phyloP scores from a whole-genome alignment of 1,140 invertebrate genomes.

The Catajapyx aquilonaris region DNA sequence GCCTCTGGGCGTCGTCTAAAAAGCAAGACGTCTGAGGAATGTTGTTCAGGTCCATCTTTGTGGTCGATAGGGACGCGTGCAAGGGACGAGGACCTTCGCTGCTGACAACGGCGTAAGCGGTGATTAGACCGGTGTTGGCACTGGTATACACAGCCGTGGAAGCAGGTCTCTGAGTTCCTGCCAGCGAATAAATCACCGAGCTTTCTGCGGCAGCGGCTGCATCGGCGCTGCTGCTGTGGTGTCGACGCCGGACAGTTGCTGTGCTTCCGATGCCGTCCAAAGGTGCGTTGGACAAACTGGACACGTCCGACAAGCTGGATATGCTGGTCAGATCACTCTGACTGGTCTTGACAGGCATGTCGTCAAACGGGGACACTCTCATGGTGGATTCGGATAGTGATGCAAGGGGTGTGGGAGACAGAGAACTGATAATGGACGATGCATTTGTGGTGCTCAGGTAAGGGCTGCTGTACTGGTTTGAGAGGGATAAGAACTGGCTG shows the following conservation, averaged over 20 bases:
- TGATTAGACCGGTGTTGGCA: constrained; percentile 21
- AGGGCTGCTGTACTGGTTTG: neutral
- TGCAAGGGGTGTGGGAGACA: neutral
- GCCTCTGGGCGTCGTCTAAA: too few relatives aligned
- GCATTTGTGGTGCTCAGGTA: neutral
- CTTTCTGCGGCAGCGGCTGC: constrained; percentile 22
- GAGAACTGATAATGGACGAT: neutral
- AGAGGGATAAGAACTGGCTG: too few relatives aligned
- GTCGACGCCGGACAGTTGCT: neutral
- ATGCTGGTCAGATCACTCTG: neutral
- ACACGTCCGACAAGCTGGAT: neutral
- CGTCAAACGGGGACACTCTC: neutral
- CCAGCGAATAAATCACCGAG: constrained; percentile 49
- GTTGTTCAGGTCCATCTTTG: too few relatives aligned
- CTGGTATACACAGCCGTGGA: constrained; percentile 48
- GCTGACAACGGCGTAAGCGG: neutral
- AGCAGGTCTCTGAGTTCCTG: constrained; percentile 39
- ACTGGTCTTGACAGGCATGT: neutral
- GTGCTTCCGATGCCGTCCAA: neutral
- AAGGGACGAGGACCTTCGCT: too few relatives aligned
- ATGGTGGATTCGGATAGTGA: neutral
- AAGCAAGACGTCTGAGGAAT: too few relatives aligned
- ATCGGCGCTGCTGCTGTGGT: neutral
- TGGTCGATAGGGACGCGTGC: too few relatives aligned
- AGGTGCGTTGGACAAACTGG: neutral